Evolutionary conservation across 2,113 vertebrate species (phyloP).

Genomic region (Sylvilagus bachmani): DNA sequence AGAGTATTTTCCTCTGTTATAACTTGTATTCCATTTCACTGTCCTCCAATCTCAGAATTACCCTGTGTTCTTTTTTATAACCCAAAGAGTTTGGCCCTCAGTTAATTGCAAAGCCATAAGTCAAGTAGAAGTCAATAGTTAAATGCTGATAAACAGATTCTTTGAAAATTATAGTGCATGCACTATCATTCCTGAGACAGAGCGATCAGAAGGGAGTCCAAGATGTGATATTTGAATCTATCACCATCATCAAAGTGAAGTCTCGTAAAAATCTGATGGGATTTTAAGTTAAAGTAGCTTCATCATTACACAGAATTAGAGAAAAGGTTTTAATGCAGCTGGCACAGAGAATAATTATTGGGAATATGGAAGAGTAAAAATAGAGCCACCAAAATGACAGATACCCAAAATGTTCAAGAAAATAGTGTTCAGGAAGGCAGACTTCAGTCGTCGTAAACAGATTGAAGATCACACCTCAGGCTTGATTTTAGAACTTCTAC

Average conservation of each 20-base stretch:
- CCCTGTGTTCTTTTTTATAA: not conserved
- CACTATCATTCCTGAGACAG: not conserved
- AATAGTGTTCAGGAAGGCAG: not conserved
- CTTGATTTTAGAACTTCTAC: slow-evolving; percentile 40
- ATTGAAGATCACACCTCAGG: slow-evolving; percentile 7
- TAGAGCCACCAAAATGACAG: slow-evolving; percentile 11
- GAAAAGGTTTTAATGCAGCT: not conserved
- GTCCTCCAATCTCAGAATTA: slow-evolving; percentile 26
- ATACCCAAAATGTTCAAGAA: slow-evolving; percentile 27
- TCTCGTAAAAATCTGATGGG: slow-evolving; percentile 30
- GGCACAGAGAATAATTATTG: slow-evolving; percentile 21
- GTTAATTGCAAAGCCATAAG: slow-evolving; percentile 1
- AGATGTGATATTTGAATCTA: slow-evolving; percentile 23
- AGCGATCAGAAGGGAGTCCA: not conserved
- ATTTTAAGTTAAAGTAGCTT: slow-evolving; percentile 34
- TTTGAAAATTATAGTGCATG: slow-evolving; percentile 13
- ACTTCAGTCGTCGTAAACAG: not conserved
- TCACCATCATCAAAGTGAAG: not conserved
- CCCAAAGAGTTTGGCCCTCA: not conserved
- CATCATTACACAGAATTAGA: slow-evolving; percentile 20
- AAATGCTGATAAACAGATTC: slow-evolving; percentile 32
- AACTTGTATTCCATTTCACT: slow-evolving; percentile 30
- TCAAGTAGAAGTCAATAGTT: slow-evolving; percentile 54
- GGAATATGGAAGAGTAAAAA: slow-evolving; percentile 50
- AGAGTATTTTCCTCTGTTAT: slow-evolving; percentile 19